Base-by-base conservation (phyloP, 2,113 vertebrate species). In the Peucedramus taeniatus region DNA sequence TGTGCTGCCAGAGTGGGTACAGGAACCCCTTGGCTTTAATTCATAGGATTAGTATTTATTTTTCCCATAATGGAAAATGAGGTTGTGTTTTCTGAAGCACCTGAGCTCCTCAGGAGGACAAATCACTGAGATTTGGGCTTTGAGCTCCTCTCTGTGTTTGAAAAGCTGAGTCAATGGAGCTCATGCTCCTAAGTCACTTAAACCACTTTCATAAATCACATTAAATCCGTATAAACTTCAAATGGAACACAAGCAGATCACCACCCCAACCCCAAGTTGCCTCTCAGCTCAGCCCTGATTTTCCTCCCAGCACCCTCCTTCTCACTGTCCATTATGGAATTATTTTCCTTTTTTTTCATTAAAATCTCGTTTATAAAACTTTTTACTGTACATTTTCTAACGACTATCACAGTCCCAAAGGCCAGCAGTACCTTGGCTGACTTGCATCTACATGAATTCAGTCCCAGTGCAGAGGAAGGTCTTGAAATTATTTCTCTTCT, bases 41-140 rank as follows among this genome's bases (percentile, higher is more conserved):
- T 83, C 17, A 2, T 6, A 21, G 23, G 23, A 19, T 37, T 13
- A 18, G 26, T 10, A 4, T 69, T 87, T 72, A 4, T 53, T 76
- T 87, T 65, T 68, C 10, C 81, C 72, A 3, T 2, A 3, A 12
- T 3, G 19, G 5, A 11, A 49, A 6, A 65, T 2, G 23, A 20
- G 72, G 6, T 26, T 11, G 57, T 7, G 59, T 59, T 91, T 82
- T 23, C 59, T 13, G 6, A 24, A 85, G 47, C 30, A 39, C 42
- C 37, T 20, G n/a, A 27, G 47, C 5, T 39, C 42, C 50, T 51
- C 11, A 3, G 18, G 47, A 53, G 79, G 33, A 74, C 6, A 13
- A 65, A 61, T 0, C 0, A 0, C 11, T 0, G 0, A 30, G 44
- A 6, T 49, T 14, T 15, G 45, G 19, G 60, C 33, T 87, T 54